These are phyloP conservation scores for Tanaodytes sp. DNA, from an alignment of 2,888 invertebrate species.

Conservation along the genomic window DNA sequence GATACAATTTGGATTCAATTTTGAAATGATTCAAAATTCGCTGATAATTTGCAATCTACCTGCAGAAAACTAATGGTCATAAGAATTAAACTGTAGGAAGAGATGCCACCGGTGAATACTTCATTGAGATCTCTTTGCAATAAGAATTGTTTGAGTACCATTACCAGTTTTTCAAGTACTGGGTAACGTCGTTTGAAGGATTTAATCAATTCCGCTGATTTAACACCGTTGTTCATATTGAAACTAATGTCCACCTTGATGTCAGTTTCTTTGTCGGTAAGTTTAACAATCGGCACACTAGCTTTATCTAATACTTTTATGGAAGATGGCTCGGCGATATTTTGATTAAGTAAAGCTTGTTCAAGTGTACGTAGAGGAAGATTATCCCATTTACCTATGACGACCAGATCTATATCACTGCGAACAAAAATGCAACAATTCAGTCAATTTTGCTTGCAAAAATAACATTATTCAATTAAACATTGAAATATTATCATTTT, in stretches of 20 bases:
- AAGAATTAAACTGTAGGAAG: conserved; percentile 97
- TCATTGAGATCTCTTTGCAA: conserved; percentile 98
- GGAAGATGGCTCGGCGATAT: conserved; percentile 90
- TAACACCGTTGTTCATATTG: conserved; percentile 98
- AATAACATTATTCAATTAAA: no score
- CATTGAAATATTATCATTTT: no score
- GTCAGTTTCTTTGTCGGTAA: conserved; percentile 88
- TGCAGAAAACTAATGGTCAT: conserved; percentile 98
- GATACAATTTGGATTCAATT: no score
- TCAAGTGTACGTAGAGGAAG: conserved; percentile 93
- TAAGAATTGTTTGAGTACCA: conserved; percentile 98
- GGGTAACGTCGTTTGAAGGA: conserved; percentile 91
- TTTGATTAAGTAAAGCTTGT: conserved; percentile 89
- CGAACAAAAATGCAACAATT: no score
- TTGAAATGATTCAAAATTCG: no score
- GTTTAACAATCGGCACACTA: conserved; percentile 98
- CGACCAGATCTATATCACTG: conserved; percentile 80
- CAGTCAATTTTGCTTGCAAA: no score
- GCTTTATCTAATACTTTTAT: conserved; percentile 98
- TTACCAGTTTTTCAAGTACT: conserved; percentile 92
- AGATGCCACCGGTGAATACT: conserved; percentile 99
- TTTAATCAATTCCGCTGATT: conserved; percentile 96
- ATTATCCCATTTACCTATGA: conserved; percentile 88
- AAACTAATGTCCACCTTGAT: conserved; percentile 97
- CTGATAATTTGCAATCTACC: no score